Base-by-base conservation (phyloP, 2,113 vertebrate genomes). In the Urocynchramus pylzowi region DNA sequence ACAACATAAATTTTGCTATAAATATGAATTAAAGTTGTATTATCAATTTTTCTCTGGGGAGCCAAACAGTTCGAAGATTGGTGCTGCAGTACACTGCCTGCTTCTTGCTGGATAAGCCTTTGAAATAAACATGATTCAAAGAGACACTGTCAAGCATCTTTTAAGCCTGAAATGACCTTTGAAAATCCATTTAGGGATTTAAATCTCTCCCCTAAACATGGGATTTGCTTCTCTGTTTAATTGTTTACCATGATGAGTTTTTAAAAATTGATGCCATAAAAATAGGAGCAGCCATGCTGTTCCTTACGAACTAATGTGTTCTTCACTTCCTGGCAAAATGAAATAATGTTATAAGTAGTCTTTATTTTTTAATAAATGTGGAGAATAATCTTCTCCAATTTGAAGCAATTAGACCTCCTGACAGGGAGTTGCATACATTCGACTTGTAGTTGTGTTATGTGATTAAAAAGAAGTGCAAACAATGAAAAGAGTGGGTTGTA, bases 181-280 rank as follows among this genome's bases (percentile, higher is more conserved):
- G 91, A 94, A 98, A 98, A 97, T 96, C 93, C 93, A 96, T 95
- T 97, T 91, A 94, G 80, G 96, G 94, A 97, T 89, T 96, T 98
- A 93, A 95, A 97, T 97, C 75, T 96, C 84, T 95, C 73, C 86
- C 82, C 70, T 84, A 67, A 94, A 97, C 9, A 35, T 95, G 89
- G 89, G 89, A 90, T 96, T 97, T 96, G 85, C 84, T 96, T 97
- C 89, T 92, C 78, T 86, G 75, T 93, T 97, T 96, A 96, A 97
- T 97, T 98, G 97, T 97, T 96, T 96, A 96, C 96, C 69, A 41
- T 92, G 92, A 94, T 92, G 96, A 96, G 88, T 93, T 97, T 98
- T 97, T 97, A 95, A 95, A 97, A 97, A 95, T 95, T 95, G 95
- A 35, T 82, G 91, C 61, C 60, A 83, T 97, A 97, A 96, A 96